Base-by-base conservation (phyloP, 1,140 invertebrate species). In the Aricia agestis region DNA sequence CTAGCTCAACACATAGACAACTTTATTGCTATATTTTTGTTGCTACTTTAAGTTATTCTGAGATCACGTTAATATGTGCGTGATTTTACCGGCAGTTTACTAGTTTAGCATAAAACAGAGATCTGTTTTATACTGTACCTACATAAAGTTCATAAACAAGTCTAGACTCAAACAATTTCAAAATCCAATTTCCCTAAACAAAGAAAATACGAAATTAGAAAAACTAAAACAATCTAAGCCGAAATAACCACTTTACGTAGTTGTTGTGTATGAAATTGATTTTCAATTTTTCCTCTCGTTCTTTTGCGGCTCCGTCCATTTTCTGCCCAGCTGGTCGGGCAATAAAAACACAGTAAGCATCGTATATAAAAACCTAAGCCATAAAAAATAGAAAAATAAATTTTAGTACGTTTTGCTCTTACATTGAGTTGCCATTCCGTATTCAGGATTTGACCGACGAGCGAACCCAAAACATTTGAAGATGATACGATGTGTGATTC, bases 201-300 rank as follows among this genome's bases (percentile, higher is more conserved):
- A 11, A 52, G 45, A 3, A 52, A 52, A 52, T 15, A 13, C 45
- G 9, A 52, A 52, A 52, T 52, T 52, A 52, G 45, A 52, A 52
- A 52, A 52, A 52, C 45, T 52, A 52, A 52, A 52, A 52, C 45
- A 52, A 52, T 52, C 45, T 52, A 52, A 52, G 13, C 45, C 45
- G 45, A 52, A 52, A 52, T 13, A 52, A 52, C 45, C 45, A 15
- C 45, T 52, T 52, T 13, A 52, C 45, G 45, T 13, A 52, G 45
- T 52, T 52, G 45, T 52, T 52, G 7, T 52, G 45, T 52, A 52
- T 15, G 45, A 52, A 52, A 52, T 52, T 52, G 45, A 52, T 52
- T 52, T 52, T 52, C 45, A 52, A 52, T 52, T 52, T 52, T 52
- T 52, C n/a, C n/a, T 52, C 9, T 52, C 45, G 45, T 52, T 52